Base-by-base conservation (phyloP, 1,140 invertebrate genomes). In the Saccostrea glomerata region DNA sequence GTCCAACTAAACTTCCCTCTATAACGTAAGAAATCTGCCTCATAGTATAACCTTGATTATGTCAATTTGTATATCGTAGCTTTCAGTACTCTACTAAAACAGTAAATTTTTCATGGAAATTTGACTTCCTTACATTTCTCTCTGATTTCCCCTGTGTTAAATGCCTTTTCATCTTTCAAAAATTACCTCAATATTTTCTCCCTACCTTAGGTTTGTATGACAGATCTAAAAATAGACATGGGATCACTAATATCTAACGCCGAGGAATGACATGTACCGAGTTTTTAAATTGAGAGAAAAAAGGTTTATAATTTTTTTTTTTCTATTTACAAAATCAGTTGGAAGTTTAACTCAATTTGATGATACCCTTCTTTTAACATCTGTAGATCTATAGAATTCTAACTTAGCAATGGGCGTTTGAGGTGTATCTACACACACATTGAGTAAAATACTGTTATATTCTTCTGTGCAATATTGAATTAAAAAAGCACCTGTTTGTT, bases 211-310 rank as follows among this genome's bases (percentile, higher is more conserved):
- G 13, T 15, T 36, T 77, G 70, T 40, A 36, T 25, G 70, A 77
- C 70, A 77, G 25, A 77, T 77, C 70, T 77, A 77, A 77, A 77
- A 30, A 30, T 77, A 77, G 70, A 13, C 23, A 36, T 36, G 13
- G 13, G 11, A 5, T 36, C 23, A 77, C 70, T 77, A 77, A 77
- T 36, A 77, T 77, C 30, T 77, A 77, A 77, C 25, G 70, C 25
- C 15, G 2, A 13, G 13, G 13, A 4, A 30, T 30, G 23, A 30
- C 11, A 30, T 15, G 13, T 9, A 15, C 13, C 13, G 25, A 13
- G 13, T 47, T 9, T 30, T 30, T 36, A 15, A 30, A 13, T 2
- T 13, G 25, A 30, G 25, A 30, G 25, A 77, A 4, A 77, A 30
- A 4, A 30, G 1, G 3, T 23, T 77, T 77, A 30, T 77, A 13